Conservation (phyloP, 23 tunicate species). For the Styela clava region DNA sequence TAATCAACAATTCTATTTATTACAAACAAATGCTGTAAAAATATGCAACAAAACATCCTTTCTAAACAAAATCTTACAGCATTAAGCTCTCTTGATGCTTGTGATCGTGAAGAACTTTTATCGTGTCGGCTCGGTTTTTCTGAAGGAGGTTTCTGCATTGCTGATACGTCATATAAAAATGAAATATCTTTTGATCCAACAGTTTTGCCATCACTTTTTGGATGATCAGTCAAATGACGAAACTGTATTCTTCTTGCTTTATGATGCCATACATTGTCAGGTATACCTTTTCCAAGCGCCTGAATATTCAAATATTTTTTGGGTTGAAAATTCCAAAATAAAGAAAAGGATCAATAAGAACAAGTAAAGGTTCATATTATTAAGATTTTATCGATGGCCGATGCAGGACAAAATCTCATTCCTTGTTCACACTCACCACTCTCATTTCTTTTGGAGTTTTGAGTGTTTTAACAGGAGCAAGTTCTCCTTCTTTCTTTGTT, state of each 20-base stretch:
- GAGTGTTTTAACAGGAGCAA: slow-evolving; percentile 53
- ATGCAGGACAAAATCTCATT: too few species aligned
- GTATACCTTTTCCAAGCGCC: slow-evolving; percentile 74
- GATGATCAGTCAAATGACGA: slow-evolving; percentile 66
- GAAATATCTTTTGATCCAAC: slow-evolving; percentile 86
- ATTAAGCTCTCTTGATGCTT: slow-evolving; percentile 30
- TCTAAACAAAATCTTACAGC: background rate
- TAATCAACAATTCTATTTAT: too few species aligned
- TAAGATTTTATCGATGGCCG: too few species aligned
- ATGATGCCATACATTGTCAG: slow-evolving; percentile 89
- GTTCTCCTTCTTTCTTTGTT: slow-evolving; percentile 18
- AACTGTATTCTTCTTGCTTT: slow-evolving; percentile 56
- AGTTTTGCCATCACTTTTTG: slow-evolving; percentile 50
- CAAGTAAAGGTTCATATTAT: too few species aligned
- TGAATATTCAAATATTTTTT: slow-evolving; percentile 2
- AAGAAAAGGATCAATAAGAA: too few species aligned
- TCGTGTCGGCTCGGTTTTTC: slow-evolving; percentile 51
- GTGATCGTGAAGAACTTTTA: slow-evolving; percentile 59
- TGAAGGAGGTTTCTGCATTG: slow-evolving; percentile 38
- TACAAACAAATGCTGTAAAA: too few species aligned
- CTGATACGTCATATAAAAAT: slow-evolving; percentile 72
- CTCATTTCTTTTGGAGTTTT: slow-evolving; percentile 73
- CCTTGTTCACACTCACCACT: too few species aligned
- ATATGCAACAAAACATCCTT: background rate
- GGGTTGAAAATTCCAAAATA: too few species aligned